These are phyloP conservation scores for Scomberomorus guttatus DNA, from an alignment of 2,797 vertebrate genomes.

Conservation along the genomic window DNA sequence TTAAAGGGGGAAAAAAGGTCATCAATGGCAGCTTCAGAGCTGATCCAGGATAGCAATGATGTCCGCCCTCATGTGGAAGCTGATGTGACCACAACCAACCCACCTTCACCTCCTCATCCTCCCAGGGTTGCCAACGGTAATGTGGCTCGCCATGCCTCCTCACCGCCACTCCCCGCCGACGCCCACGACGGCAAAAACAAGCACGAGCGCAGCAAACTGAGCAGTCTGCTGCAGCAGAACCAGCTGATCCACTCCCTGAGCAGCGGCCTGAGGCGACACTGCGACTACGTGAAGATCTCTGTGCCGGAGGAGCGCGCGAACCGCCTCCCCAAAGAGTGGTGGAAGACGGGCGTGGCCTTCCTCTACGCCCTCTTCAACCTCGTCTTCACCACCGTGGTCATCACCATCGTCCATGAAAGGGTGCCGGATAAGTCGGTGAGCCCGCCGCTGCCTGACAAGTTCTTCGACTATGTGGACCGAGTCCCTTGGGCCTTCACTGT, in stretches of 20 bases:
- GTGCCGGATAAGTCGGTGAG: constrained; percentile 94
- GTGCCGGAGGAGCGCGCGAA: constrained; percentile 83
- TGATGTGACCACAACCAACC: constrained; percentile 16
- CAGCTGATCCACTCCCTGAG: constrained; percentile 82
- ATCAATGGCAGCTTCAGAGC: constrained; percentile 70
- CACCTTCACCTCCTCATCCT: neutral
- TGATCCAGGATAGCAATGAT: constrained; percentile 44
- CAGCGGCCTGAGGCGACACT: constrained; percentile 85
- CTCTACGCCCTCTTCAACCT: constrained; percentile 92
- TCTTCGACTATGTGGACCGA: constrained; percentile 95
- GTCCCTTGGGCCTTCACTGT: constrained; percentile 96
- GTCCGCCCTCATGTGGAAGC: constrained; percentile 42
- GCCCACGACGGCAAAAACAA: neutral
- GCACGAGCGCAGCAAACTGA: constrained; percentile 67
- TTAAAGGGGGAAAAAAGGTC: neutral
- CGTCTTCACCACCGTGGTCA: constrained; percentile 93
- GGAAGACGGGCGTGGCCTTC: constrained; percentile 95
- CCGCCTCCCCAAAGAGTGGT: constrained; percentile 93
- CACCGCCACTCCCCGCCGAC: neutral
- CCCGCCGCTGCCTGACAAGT: constrained; percentile 97
- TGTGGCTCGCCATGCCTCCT: neutral
- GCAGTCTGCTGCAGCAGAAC: constrained; percentile 79
- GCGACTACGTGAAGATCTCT: constrained; percentile 91
- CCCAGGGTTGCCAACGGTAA: constrained; percentile 54
- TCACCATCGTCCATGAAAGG: constrained; percentile 95